Percentiles rank a stretch among this genome's conserved stretches.
Evolutionary conservation across 92 coral and sea anemone species (phyloP).

Genomic region (Porites cylindrica): DNA sequence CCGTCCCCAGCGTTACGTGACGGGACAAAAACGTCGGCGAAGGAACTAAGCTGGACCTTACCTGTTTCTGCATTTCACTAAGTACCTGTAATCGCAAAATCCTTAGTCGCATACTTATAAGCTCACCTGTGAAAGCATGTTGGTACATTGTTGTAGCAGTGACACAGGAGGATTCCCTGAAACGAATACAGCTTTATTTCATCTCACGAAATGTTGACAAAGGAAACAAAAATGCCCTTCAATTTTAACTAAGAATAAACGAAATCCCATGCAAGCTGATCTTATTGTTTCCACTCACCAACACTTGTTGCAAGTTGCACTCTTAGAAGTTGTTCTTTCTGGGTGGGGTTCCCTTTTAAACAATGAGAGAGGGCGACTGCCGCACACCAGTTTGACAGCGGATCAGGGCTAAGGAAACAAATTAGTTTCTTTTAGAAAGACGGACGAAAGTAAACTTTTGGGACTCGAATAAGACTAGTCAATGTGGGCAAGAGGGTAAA

Average conservation of each 20-base stretch:
- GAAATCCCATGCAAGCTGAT: background rate
- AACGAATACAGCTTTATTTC: background rate
- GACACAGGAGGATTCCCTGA: conserved; percentile 97
- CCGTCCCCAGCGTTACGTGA: no score
- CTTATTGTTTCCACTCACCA: conserved; percentile 57
- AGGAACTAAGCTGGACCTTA: no score
- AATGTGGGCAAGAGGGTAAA: no score
- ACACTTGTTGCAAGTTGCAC: conserved; percentile 98
- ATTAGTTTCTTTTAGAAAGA: background rate
- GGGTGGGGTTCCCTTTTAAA: conserved; percentile 91
- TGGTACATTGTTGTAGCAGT: conserved; percentile 95
- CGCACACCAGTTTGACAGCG: conserved; percentile 98
- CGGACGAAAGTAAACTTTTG: background rate
- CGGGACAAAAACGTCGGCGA: no score
- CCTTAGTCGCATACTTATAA: background rate
- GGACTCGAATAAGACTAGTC: background rate
- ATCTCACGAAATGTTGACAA: background rate
- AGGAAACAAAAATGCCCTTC: no score
- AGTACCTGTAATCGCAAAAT: no score
- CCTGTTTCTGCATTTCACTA: no score
- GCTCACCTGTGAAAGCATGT: conserved; percentile 91
- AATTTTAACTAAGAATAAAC: no score
- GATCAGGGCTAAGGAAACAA: conserved; percentile 69
- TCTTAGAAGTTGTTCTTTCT: conserved; percentile 96
- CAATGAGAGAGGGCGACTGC: conserved; percentile 98